These are phyloP conservation scores for Andrena bucephala DNA, from an alignment of 2,888 invertebrate species.

Conservation along the genomic window DNA sequence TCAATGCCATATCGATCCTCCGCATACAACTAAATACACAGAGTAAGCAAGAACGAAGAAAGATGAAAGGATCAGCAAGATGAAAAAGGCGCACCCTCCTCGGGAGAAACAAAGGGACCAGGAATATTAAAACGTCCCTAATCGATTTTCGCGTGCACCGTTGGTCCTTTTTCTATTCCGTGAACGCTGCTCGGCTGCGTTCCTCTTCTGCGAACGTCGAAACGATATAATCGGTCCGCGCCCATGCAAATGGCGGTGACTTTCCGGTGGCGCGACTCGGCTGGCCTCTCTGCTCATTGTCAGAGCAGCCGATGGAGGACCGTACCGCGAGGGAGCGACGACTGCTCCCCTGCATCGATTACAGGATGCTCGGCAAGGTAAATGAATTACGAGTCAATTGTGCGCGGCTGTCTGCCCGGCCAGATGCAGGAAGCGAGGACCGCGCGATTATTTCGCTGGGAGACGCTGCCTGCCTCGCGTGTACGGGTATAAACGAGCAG, in stretches of 20 bases:
- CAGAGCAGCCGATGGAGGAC: conserved; percentile 32
- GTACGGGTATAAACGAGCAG: neutral
- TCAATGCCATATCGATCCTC: conserved; percentile 10
- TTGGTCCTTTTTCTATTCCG: conserved; percentile 8
- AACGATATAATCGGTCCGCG: conserved; percentile 55
- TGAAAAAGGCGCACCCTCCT: conserved; percentile 18
- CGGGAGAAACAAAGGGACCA: neutral
- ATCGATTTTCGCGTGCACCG: conserved; percentile 36
- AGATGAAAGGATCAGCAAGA: neutral
- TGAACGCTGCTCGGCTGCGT: neutral
- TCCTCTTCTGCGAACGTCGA: neutral
- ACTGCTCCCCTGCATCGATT: conserved; percentile 53
- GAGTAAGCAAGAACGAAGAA: neutral
- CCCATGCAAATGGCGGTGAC: conserved; percentile 57
- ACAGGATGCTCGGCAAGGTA: conserved; percentile 55
- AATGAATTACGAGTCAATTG: conserved; percentile 69
- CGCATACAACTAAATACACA: neutral
- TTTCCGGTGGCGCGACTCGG: conserved; percentile 9
- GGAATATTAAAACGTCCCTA: conserved; percentile 41
- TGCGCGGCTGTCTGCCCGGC: conserved; percentile 46
- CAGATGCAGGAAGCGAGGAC: conserved; percentile 35
- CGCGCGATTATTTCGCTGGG: neutral
- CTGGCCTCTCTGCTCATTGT: conserved; percentile 50
- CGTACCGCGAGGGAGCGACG: conserved; percentile 42
- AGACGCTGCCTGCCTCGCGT: neutral